Evolutionary conservation across 2,113 vertebrate genomes (phyloP), one percentile per base, ranked within the genome.

Genomic region (Dasyornis broadbenti): DNA sequence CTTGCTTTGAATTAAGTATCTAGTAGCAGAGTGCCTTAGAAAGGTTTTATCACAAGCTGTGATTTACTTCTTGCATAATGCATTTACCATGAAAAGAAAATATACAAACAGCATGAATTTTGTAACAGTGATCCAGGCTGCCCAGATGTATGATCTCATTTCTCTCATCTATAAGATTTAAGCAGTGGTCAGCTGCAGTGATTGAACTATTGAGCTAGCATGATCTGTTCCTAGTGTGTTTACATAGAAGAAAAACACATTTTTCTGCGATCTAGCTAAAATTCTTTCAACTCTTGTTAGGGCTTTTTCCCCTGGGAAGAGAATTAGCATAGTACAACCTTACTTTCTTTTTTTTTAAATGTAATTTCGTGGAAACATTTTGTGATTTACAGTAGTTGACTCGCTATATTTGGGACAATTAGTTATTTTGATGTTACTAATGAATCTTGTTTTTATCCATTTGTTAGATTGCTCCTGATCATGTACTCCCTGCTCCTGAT

Each of bases 391-490:
- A 59, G 1, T 6, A 37, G 8, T 47, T 70, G 15, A 5, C 31
- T 84, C 92, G 13, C 19, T 73, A 7, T 44, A 28, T 49, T 53
- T 9, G 6, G 16, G 10, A 20, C 17, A 71, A 11, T 13, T 18
- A 80, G 22, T 80, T 82, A 45, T 11, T 59, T 52, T 37, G 17
- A 15, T 80, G 40, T 69, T 76, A 13, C 27, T 94, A 64, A 82
- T 91, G 76, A 70, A 15, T 39, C 65, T 83, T 82, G 14, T 2
- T 86, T 79, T 49, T 87, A 31, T 84, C 54, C 40, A 33, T 91
- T 94, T 82, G 3, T 64, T 97, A 99, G 99, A 97, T 98, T 97
- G 99, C 99, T 72, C 99, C 99, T 61, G 98, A 99, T 97, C 99
- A 99, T 64, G 99, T 99, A 31, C 98, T 99, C 92, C 99, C 99